A percentile compares a stretch with the other conserved stretches of the same genome.
Conservation (phyloP, 2,797 vertebrate genomes). For the Caiman crocodilus region DNA sequence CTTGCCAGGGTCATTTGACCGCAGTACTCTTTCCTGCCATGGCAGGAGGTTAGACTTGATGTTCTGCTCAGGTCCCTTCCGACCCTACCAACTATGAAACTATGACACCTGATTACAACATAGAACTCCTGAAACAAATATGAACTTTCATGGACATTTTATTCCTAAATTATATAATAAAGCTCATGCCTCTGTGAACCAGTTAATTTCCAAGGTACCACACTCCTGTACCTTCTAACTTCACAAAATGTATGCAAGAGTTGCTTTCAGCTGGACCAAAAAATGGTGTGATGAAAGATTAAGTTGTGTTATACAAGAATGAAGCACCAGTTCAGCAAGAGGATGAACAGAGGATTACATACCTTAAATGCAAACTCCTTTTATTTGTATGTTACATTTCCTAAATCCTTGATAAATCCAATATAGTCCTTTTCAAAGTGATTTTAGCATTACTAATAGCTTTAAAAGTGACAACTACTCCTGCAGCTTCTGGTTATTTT, state of each 20-base stretch:
- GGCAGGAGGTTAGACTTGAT: no score
- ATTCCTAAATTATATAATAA: neutral
- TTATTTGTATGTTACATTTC: neutral
- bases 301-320: neutral
- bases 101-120: neutral
- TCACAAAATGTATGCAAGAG: neutral
- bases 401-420: neutral
- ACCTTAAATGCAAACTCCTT: neutral
- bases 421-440: neutral
- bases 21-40: no score
- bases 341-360: neutral
- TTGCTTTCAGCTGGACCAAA: neutral
- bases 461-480: neutral
- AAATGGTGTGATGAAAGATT: neutral
- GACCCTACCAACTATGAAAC: no score
- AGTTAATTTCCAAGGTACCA: no score
- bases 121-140: neutral
- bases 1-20: no score
- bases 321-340: neutral
- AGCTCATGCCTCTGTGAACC: no score
- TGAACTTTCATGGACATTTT: neutral
- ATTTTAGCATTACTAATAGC: neutral
- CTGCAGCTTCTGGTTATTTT: neutral
- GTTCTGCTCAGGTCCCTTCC: no score
- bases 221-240: neutral